Percentiles rank a stretch among this genome's conserved stretches.
These are phyloP conservation scores for Cladorhizidae sp. DNA, from an alignment of 37 sponge, comb jelly and placozoan species.

Conservation along the genomic window DNA sequence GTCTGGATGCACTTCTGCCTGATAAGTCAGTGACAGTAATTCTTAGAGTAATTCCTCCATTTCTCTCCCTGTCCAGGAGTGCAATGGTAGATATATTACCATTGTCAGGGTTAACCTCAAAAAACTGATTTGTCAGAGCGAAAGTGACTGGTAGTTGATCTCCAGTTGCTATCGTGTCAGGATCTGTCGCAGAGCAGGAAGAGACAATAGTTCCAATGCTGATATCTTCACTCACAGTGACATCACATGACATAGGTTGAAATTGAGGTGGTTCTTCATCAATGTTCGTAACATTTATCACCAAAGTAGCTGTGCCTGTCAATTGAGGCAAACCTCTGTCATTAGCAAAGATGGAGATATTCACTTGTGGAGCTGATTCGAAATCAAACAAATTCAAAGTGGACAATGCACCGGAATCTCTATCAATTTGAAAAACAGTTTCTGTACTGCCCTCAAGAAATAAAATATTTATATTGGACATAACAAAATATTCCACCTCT, in stretches of 20 bases:
- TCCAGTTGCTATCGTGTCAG: slow-evolving; percentile 32
- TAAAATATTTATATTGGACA: neutral
- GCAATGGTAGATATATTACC: slow-evolving; percentile 18
- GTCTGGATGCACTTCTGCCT: neutral
- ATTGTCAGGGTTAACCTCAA: slow-evolving; percentile 14
- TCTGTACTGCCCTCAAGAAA: neutral
- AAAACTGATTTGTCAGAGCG: neutral
- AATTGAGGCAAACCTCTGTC: slow-evolving; percentile 37
- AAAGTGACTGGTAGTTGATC: neutral
- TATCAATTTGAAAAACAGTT: slow-evolving; percentile 14
- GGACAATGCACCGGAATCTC: slow-evolving; percentile 2
- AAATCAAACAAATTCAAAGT: slow-evolving; percentile 39
- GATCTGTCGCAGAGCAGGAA: slow-evolving; percentile 20
- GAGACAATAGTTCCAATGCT: neutral
- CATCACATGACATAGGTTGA: slow-evolving; percentile 3
- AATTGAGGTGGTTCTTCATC: slow-evolving; percentile 60
- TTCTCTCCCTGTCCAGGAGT: slow-evolving; percentile 49
- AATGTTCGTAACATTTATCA: slow-evolving; percentile 46
- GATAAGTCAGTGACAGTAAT: slow-evolving; percentile 43
- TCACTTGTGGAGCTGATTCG: slow-evolving; percentile 31
- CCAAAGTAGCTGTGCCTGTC: slow-evolving; percentile 5
- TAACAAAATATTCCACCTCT: slow-evolving; percentile 29
- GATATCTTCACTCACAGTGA: slow-evolving; percentile 3
- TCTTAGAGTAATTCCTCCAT: slow-evolving; percentile 2
- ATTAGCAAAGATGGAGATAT: slow-evolving; percentile 33